A percentile compares a stretch with the other conserved stretches of the same genome.
Conservation (phyloP, 2,888 invertebrate species). For the Hydraecia micacea region DNA sequence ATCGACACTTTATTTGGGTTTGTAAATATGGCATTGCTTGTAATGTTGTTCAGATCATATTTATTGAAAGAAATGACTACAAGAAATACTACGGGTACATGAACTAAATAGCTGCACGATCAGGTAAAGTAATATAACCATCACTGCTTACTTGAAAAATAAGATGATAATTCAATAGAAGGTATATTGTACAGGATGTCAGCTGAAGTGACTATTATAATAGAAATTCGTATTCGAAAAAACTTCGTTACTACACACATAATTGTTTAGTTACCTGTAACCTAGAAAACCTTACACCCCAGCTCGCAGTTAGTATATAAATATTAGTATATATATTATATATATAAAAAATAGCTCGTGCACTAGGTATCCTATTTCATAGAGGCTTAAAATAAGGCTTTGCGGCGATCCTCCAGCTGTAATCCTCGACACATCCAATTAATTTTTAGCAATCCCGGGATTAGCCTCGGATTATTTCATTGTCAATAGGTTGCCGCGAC, state of each 20-base stretch:
- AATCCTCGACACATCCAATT: conserved; percentile 39
- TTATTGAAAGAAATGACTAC: not conserved
- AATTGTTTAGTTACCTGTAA: not conserved
- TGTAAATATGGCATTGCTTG: not conserved
- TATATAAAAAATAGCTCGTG: not conserved
- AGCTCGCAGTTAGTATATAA: not conserved
- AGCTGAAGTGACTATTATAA: not conserved
- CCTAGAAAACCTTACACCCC: not conserved
- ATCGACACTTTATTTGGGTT: conserved; percentile 25
- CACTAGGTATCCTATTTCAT: not conserved
- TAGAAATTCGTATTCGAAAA: not conserved
- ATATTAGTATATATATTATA: not conserved
- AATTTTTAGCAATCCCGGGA: conserved; percentile 31
- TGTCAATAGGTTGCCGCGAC: conserved; percentile 18
- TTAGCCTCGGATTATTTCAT: conserved; percentile 20
- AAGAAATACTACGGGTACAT: not conserved
- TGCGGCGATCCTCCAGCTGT: not conserved
- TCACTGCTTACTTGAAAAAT: not conserved
- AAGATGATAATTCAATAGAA: not conserved
- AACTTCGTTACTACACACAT: not conserved
- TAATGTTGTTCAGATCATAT: no score
- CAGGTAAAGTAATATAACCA: not conserved
- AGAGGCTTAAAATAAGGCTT: conserved; percentile 15
- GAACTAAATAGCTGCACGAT: not conserved
- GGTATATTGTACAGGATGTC: not conserved